Conservation (phyloP, 1,140 invertebrate genomes). For the Aricia agestis region DNA sequence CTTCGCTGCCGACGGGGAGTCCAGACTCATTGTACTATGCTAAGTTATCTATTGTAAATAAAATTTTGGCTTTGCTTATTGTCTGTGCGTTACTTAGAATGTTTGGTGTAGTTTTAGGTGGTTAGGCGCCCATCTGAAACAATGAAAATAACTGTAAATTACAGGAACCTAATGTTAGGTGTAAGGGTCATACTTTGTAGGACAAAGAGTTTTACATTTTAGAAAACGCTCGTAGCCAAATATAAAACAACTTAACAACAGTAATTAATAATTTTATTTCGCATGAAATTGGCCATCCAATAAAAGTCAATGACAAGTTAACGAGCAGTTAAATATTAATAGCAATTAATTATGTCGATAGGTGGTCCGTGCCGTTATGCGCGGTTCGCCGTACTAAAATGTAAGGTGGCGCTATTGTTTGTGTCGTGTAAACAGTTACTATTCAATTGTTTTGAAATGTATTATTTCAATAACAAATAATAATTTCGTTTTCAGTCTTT, state of each 20-base stretch:
- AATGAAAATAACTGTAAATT: conserved; percentile 25
- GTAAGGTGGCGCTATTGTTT: neutral
- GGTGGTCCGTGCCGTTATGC: neutral
- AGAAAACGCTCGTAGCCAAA: too few relatives aligned
- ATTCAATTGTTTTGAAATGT: too few relatives aligned
- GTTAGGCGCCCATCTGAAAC: conserved; percentile 44
- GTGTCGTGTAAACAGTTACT: too few relatives aligned
- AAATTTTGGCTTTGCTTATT: conserved; percentile 55
- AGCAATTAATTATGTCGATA: neutral
- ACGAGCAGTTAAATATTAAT: neutral
- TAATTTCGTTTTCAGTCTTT: too few relatives aligned
- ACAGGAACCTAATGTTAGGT: too few relatives aligned
- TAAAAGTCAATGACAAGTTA: neutral
- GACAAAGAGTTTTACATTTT: too few relatives aligned
- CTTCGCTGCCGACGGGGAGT: conserved; percentile 69
- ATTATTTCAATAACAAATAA: too few relatives aligned
- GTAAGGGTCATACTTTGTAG: too few relatives aligned
- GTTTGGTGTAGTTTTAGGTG: conserved; percentile 18
- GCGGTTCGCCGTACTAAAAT: neutral
- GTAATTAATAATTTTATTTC: too few relatives aligned
- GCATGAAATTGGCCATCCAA: neutral
- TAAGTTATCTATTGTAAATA: conserved; percentile 26
- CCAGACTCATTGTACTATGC: conserved; percentile 59
- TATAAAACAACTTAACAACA: too few relatives aligned
- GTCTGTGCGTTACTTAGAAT: conserved; percentile 37